These are phyloP conservation scores for Porites rus DNA, from an alignment of 92 coral and sea anemone genomes.

Conservation along the genomic window DNA sequence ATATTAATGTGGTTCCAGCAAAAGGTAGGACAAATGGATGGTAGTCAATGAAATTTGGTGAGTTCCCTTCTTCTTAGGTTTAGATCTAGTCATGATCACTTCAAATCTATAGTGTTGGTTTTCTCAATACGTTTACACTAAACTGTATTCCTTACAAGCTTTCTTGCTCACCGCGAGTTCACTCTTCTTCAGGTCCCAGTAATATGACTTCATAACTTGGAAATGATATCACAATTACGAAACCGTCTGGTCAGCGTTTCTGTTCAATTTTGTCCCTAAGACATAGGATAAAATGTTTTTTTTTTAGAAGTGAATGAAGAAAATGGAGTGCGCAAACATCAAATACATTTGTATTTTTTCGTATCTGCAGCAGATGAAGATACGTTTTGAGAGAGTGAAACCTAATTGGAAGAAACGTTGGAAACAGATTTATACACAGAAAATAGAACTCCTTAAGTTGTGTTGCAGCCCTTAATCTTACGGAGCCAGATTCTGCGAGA, in stretches of 20 bases:
- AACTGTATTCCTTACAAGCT: too few relatives aligned
- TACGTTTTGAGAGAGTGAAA: too few relatives aligned
- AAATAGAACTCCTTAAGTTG: too few relatives aligned
- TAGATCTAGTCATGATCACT: too few relatives aligned
- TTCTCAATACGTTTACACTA: neutral
- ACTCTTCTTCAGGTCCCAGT: slow-evolving; percentile 1
- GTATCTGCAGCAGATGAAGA: too few relatives aligned
- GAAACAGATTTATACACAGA: too few relatives aligned
- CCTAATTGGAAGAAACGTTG: too few relatives aligned
- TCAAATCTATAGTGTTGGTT: neutral
- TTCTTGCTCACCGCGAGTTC: too few relatives aligned
- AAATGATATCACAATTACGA: slow-evolving; percentile 16
- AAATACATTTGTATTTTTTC: neutral
- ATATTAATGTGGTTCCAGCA: slow-evolving; percentile 3
- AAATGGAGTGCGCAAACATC: neutral
- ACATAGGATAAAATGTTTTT: neutral
- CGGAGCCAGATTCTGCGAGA: too few relatives aligned
- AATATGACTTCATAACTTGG: slow-evolving; percentile 31
- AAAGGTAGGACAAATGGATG: slow-evolving; percentile 6
- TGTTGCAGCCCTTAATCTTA: too few relatives aligned
- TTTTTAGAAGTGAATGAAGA: neutral
- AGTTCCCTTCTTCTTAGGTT: neutral
- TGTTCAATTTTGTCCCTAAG: neutral
- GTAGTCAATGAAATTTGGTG: neutral
- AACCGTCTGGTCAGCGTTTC: neutral